Percentiles rank a stretch among this genome's conserved stretches.
Evolutionary conservation across 2,888 invertebrate species (phyloP).

Genomic region (Spisula solida): DNA sequence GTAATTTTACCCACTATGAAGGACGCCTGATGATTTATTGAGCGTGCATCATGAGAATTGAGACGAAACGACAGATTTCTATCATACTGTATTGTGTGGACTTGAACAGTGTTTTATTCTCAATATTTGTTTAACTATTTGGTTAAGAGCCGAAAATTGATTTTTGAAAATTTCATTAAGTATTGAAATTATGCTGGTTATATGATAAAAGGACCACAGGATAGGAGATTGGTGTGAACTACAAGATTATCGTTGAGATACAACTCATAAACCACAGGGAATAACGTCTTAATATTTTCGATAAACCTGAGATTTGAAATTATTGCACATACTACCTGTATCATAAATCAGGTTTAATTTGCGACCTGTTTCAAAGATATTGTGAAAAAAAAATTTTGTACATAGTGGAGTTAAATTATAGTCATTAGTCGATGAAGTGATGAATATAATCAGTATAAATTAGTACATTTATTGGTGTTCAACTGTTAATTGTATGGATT

Average conservation of each 20-base stretch:
- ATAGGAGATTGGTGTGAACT: background rate
- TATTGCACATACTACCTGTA: background rate
- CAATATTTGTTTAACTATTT: slow-evolving; percentile 26
- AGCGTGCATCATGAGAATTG: background rate
- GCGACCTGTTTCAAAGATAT: background rate
- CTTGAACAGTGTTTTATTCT: background rate
- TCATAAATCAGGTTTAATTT: background rate
- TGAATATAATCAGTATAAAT: background rate
- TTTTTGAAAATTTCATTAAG: slow-evolving; percentile 24
- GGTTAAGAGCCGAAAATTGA: slow-evolving; percentile 23
- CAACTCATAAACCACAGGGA: background rate
- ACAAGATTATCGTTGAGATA: background rate
- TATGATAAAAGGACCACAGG: slow-evolving; percentile 12
- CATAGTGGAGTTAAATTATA: too few relatives aligned
- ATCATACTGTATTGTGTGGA: background rate
- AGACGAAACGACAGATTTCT: background rate
- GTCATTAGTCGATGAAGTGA: background rate
- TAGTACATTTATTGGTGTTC: background rate
- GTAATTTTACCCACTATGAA: background rate
- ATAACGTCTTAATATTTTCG: background rate
- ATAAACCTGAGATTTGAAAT: slow-evolving; percentile 2
- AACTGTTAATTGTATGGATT: too few relatives aligned
- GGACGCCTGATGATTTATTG: background rate
- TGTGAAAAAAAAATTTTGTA: background rate
- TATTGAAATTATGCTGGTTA: slow-evolving; percentile 13